Evolutionary conservation across 2,888 invertebrate species (phyloP).

Genomic region (Rhagonycha fulva): DNA sequence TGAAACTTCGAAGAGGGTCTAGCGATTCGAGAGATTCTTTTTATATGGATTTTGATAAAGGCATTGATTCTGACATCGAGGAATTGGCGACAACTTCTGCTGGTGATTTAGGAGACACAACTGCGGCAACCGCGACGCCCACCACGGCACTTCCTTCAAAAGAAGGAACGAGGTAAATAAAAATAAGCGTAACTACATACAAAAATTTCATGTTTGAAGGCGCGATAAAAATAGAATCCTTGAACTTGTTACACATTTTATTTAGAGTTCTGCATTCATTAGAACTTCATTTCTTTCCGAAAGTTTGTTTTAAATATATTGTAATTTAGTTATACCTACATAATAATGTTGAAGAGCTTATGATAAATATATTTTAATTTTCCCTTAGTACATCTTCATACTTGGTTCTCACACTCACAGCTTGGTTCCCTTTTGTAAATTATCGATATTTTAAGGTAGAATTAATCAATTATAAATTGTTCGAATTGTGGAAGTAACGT

Average conservation of each 20-base stretch:
- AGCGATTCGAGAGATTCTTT: constrained; percentile 87
- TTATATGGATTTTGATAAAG: constrained; percentile 90
- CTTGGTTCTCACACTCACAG: no score
- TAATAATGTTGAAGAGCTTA: no score
- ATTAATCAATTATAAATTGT: not conserved
- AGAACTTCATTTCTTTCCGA: not conserved
- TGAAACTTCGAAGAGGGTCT: constrained; percentile 82
- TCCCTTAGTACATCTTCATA: no score
- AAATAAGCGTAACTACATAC: not conserved
- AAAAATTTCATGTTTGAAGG: not conserved
- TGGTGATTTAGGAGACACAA: constrained; percentile 53
- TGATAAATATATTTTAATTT: no score
- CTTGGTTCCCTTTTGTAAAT: not conserved
- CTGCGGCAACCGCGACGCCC: constrained; percentile 53
- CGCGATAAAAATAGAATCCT: not conserved
- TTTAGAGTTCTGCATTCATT: not conserved
- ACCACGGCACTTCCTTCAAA: constrained; percentile 53
- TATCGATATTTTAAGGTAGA: not conserved
- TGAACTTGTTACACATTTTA: not conserved
- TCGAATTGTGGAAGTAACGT: not conserved
- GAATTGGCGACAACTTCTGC: constrained; percentile 75
- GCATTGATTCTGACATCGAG: constrained; percentile 88
- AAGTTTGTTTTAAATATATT: not conserved
- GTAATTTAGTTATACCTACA: no score
- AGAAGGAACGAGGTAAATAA: constrained; percentile 45